Percentiles rank a stretch among this genome's conserved stretches.
These are phyloP conservation scores for Trachelus tabidus DNA, from an alignment of 2,888 invertebrate genomes.

Conservation along the genomic window DNA sequence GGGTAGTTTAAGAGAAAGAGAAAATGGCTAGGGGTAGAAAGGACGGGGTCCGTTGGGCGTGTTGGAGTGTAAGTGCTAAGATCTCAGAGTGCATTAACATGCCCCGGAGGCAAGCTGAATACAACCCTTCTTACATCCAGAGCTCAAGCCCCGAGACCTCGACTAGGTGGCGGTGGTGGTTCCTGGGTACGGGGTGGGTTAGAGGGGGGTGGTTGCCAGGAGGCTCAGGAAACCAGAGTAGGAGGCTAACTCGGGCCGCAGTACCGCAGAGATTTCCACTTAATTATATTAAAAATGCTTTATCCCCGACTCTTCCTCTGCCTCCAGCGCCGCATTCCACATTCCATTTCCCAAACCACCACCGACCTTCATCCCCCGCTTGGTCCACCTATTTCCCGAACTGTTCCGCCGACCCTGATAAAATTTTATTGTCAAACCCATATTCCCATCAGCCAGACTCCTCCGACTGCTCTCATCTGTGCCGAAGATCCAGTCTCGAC, in stretches of 20 bases:
- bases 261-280: conserved; percentile 62
- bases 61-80: conserved; percentile 67
- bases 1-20: conserved; percentile 64
- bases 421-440: not conserved
- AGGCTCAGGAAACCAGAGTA: conserved; percentile 1
- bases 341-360: not conserved
- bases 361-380: not conserved
- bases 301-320: conserved; percentile 33
- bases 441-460: not conserved
- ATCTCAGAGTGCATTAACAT: conserved; percentile 66
- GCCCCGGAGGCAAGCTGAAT: conserved; percentile 63
- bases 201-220: conserved; percentile 15
- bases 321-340: not conserved
- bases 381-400: not conserved
- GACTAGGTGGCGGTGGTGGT: conserved; percentile 1
- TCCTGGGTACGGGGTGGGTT: not conserved
- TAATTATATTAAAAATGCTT: conserved; percentile 66
- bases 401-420: not conserved
- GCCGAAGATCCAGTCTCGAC: not conserved
- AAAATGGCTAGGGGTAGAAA: conserved; percentile 54
- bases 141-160: conserved; percentile 52
- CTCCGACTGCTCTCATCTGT: not conserved
- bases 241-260: conserved; percentile 14
- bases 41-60: conserved; percentile 44
- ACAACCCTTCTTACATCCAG: conserved; percentile 66